Conservation (phyloP, 2,113 vertebrate genomes). For the Ceyx margarethae region DNA sequence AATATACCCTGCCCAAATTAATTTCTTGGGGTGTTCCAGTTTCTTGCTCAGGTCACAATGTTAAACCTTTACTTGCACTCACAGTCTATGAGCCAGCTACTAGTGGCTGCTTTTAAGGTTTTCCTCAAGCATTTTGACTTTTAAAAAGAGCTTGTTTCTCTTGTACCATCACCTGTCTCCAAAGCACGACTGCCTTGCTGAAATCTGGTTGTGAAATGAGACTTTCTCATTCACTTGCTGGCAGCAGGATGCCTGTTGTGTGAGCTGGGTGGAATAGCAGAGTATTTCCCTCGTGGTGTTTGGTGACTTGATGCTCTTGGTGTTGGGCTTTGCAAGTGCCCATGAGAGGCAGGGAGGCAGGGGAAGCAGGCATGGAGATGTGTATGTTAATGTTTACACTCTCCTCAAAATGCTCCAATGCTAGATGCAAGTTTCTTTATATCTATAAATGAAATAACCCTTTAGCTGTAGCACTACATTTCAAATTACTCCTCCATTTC, state of each 20-base stretch:
- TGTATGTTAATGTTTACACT: background rate
- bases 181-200: background rate
- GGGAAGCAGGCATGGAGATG: rapidly evolving
- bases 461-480: background rate
- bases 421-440: background rate
- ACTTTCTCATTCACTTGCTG: background rate
- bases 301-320: background rate
- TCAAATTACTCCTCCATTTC: background rate
- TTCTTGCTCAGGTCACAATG: background rate
- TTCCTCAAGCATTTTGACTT: background rate
- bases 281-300: background rate
- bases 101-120: background rate
- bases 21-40: background rate
- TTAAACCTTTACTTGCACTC: background rate
- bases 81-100: background rate
- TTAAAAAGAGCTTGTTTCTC: background rate
- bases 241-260: background rate
- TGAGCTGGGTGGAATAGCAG: background rate
- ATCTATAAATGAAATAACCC: background rate
- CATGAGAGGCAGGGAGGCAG: background rate
- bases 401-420: background rate
- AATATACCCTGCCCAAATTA: background rate
- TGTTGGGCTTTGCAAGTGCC: background rate
- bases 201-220: background rate
- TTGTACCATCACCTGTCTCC: background rate